phyloP scores from a whole-genome alignment of 2,113 vertebrate genomes.

The Pygoscelis adeliae region DNA sequence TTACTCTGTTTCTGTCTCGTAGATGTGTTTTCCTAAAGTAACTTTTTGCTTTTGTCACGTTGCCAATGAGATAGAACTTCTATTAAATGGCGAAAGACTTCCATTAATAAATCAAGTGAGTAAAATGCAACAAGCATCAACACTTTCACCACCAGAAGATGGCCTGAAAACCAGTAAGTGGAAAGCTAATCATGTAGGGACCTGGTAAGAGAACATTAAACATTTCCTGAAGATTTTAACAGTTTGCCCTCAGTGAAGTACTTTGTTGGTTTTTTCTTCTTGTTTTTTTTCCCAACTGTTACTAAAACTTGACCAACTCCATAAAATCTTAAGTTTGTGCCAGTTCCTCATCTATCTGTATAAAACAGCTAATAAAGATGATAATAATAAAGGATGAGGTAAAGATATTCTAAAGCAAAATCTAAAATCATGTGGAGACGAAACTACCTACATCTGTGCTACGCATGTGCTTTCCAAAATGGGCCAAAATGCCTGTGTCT shows the following conservation, averaged over 20 bases:
- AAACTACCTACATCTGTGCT: not conserved
- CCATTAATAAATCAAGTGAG: not conserved
- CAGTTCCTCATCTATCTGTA: not conserved
- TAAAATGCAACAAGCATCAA: not conserved
- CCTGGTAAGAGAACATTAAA: not conserved
- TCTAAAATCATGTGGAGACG: not conserved
- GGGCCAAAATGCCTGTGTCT: not conserved
- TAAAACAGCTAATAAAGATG: not conserved
- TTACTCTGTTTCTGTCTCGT: not conserved
- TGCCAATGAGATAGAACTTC: not conserved
- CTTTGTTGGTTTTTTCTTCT: too few relatives aligned
- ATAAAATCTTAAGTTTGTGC: not conserved
- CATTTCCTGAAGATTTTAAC: not conserved
- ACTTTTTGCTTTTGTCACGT: not conserved
- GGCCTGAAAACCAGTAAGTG: not conserved
- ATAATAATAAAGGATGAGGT: not conserved
- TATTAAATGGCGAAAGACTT: not conserved
- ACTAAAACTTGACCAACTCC: not conserved
- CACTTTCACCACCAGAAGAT: not conserved
- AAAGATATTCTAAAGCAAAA: not conserved
- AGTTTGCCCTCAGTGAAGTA: not conserved
- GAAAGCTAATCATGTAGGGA: not conserved
- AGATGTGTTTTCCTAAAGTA: not conserved
- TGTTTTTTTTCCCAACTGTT: not conserved
- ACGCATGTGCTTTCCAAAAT: not conserved